Conservation (phyloP, 2,113 vertebrate genomes). For the Thalassarche chlororhynchos region DNA sequence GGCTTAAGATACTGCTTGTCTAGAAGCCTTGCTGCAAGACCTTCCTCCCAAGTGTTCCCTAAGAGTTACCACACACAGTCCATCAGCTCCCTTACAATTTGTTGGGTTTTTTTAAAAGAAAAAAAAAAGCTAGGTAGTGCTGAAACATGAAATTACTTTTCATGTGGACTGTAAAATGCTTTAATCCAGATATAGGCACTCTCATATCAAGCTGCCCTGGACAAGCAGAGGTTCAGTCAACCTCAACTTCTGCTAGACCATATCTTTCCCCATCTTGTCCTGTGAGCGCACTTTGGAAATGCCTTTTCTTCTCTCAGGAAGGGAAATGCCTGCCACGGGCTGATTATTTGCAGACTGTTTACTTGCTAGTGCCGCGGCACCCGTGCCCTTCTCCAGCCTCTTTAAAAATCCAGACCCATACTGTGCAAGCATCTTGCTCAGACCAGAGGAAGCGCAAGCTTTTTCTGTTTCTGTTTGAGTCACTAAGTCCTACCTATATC, state of each 20-base stretch:
- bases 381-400: neutral
- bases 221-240: neutral
- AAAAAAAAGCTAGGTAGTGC: neutral
- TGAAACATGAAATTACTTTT: neutral
- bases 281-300: neutral
- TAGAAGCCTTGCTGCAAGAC: neutral
- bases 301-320: neutral
- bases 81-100: neutral
- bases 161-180: neutral
- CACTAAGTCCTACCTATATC: neutral
- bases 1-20: neutral
- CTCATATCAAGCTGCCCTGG: neutral
- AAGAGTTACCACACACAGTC: neutral
- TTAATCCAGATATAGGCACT: neutral
- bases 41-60: neutral
- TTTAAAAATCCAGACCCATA: neutral
- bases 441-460: neutral
- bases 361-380: neutral
- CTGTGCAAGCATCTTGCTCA: neutral
- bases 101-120: accelerated
- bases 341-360: neutral
- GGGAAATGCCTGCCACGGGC: neutral
- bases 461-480: neutral
- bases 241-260: neutral
- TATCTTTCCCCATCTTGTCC: neutral